These are phyloP conservation scores for Cactoblastis cactorum DNA, from an alignment of 2,888 invertebrate genomes.

Conservation along the genomic window DNA sequence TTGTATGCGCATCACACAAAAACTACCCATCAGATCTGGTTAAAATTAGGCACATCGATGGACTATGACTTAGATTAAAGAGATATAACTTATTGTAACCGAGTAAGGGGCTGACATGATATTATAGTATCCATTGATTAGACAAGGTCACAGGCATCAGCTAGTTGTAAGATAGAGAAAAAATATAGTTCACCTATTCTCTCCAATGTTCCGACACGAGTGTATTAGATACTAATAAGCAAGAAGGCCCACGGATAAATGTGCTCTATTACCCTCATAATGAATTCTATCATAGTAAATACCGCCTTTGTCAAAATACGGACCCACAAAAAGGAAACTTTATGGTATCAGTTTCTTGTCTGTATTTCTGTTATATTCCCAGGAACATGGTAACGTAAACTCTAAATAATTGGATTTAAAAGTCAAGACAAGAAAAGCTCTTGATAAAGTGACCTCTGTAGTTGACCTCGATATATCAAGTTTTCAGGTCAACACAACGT, in stretches of 20 bases:
- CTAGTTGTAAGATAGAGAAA: not conserved
- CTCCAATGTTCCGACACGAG: not conserved
- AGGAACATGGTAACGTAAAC: not conserved
- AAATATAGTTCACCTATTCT: slow-evolving; percentile 1
- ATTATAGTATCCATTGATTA: too few species aligned
- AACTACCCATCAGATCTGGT: too few species aligned
- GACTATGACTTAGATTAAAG: too few species aligned
- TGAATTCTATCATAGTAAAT: slow-evolving; percentile 3
- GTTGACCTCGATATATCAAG: slow-evolving; percentile 8
- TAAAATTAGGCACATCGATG: too few species aligned
- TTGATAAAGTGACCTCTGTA: slow-evolving; percentile 3
- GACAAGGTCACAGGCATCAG: too few species aligned
- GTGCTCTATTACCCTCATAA: slow-evolving; percentile 1
- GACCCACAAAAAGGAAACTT: too few species aligned
- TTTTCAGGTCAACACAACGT: slow-evolving; percentile 3
- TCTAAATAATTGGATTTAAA: not conserved
- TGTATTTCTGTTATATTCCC: not conserved
- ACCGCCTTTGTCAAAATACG: too few species aligned
- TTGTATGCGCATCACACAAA: too few species aligned
- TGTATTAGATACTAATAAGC: slow-evolving; percentile 10
- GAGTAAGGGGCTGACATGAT: too few species aligned
- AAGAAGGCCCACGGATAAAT: slow-evolving; percentile 8
- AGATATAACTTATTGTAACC: too few species aligned
- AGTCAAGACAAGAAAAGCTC: not conserved
- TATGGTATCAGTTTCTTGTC: not conserved